phyloP scores from a whole-genome alignment of 2,888 invertebrate genomes.

The Rhagium mordax region DNA sequence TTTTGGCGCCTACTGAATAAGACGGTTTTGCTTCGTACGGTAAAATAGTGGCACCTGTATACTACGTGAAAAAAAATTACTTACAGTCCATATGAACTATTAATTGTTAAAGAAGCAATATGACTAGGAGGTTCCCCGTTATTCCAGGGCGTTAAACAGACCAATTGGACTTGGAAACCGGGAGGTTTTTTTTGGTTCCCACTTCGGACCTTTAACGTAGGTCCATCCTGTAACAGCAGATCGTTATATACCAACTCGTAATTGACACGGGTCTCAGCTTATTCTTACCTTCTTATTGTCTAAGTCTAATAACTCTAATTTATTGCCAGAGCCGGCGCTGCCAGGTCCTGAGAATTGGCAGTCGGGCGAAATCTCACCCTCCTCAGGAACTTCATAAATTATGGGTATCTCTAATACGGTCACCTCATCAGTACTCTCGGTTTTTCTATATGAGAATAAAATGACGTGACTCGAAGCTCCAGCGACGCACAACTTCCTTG shows the following conservation, averaged over 20 bases:
- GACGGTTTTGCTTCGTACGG: too few relatives aligned
- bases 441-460: constrained; percentile 95
- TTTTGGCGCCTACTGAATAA: too few relatives aligned
- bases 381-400: constrained; percentile 86
- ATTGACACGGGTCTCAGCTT: neutral
- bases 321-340: constrained; percentile 66
- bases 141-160: constrained; percentile 90
- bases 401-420: constrained; percentile 86
- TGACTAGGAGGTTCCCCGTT: constrained; percentile 86
- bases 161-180: constrained; percentile 98
- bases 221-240: constrained; percentile 57
- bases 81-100: constrained; percentile 98
- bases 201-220: constrained; percentile 77
- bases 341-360: constrained; percentile 76
- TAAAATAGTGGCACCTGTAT: neutral
- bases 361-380: constrained; percentile 86
- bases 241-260: neutral
- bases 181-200: constrained; percentile 89
- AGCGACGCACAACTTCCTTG: constrained; percentile 89
- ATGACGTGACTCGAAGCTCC: constrained; percentile 95
- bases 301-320: constrained; percentile 67
- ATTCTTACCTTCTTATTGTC: constrained; percentile 72
- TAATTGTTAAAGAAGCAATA: constrained; percentile 92
- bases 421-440: constrained; percentile 85
- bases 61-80: constrained; percentile 67